Base-by-base conservation (phyloP, 2,888 invertebrate species). In the Meteorus cinctellus region DNA sequence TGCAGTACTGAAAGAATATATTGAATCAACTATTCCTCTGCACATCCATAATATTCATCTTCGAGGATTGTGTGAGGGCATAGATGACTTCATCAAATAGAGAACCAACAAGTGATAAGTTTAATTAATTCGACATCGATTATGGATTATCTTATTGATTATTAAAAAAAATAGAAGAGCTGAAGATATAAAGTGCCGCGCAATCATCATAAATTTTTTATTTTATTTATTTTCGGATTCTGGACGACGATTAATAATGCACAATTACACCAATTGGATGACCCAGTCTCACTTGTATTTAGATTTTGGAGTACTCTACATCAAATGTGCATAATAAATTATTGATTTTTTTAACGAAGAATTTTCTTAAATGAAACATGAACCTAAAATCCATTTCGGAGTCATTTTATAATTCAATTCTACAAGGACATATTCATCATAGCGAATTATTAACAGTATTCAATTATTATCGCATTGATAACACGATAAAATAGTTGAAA, bases 301-400 rank as follows among this genome's bases (percentile, higher is more conserved):
- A 34, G 41, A 55, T 19, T 29, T 14, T 71, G 71, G 41, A 71
- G 71, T 55, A 60, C 62, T 71, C 71, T 70, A 31, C 55, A 34
- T n/a, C 19, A 19, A 19, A 62, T 83, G 81, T 84, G 82, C 81
- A 78, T 82, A 84, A 84, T 84, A 84, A 84, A 84, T 83, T 83
- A 83, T 84, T 84, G 79, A 79, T 81, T 83, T 84, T 83, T 83
- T 76, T 76, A 60, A 82, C 79, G 76, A 76, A 69, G 66, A 79
- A 74, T 55, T 74, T 67, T 8, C 78, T 73, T 75, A 16, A 36
- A 34, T 45, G 14, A 62, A 36, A 16, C 63, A 36, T 8, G 3
- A 55, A 55, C 19, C 55, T 55, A 1, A 55, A n/a, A 24, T 55
- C 19, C 55, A 55, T 41, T 69, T 24, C 24, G 14, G 27, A 24